Evolutionary conservation across 2,888 invertebrate genomes (phyloP).

Genomic region (Linhomoeus sp.): DNA sequence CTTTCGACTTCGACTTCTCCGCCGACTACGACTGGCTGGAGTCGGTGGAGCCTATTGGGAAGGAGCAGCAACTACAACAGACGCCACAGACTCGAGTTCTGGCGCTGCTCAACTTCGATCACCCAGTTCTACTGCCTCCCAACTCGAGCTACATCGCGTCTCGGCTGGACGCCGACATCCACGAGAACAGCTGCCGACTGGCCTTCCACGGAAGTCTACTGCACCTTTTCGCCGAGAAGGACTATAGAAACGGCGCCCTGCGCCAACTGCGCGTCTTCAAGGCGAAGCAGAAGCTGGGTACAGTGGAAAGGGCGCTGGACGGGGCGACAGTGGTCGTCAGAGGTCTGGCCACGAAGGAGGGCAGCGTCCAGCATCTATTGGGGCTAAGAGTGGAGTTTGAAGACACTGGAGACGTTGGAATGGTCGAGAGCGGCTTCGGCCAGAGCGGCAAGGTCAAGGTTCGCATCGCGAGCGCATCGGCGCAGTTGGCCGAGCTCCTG

Average conservation of each 20-base stretch:
- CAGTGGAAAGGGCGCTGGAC: conserved; percentile 26
- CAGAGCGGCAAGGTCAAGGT: conserved; percentile 44
- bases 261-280: conserved; percentile 33
- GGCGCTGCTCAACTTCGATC: conserved; percentile 42
- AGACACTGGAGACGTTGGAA: conserved; percentile 41
- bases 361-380: conserved; percentile 42
- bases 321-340: conserved; percentile 44
- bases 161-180: conserved; percentile 44
- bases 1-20: too few species aligned
- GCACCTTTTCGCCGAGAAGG: conserved; percentile 27
- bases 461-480: too few species aligned
- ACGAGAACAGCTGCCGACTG: conserved; percentile 43
- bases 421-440: conserved; percentile 48
- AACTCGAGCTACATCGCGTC: conserved; percentile 41
- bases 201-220: conserved; percentile 45
- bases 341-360: conserved; percentile 48
- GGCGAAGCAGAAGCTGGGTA: conserved; percentile 25
- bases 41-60: too few species aligned
- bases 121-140: conserved; percentile 36
- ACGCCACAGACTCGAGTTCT: too few species aligned
- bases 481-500: too few species aligned
- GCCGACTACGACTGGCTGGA: too few species aligned
- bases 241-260: conserved; percentile 32
- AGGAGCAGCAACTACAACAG: too few species aligned
- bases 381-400: conserved; percentile 38